Evolutionary conservation across 2,888 invertebrate genomes (phyloP), one percentile per base, ranked within the genome.

Genomic region (Disparrhopalites patrizii): DNA sequence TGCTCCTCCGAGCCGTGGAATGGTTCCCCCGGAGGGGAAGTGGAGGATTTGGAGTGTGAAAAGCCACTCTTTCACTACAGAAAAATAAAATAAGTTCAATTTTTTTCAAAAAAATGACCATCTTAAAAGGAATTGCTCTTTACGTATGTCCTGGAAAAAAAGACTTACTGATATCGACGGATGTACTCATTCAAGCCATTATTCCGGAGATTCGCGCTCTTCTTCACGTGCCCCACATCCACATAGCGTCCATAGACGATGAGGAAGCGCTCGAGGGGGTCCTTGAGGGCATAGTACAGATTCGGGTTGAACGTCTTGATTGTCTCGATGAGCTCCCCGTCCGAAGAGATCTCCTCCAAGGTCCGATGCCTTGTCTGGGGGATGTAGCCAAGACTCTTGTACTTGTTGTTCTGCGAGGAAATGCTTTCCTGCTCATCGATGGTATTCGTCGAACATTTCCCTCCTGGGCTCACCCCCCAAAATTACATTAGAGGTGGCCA

Each of bases 171-270:
- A 30, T 63, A 63, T 43, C 52, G 20, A 13, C 27, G 43, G 13
- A 63, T 63, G 30, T 63, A 30, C 3, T 36, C 52, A 28, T 67
- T 67, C 25, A 67, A 25, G 8, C 50, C 43, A 47, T 67, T 67
- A 10, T 57, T 43, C 13, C 25, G 31, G 7, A 67, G 51, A 18
- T 55, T 63, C 18, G 28, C 31, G 30, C 61, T 54, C 31, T 51
- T 57, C n/a, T 38, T 43, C 8, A 54, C 47, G 13, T 57, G 58
- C 4, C 67, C 67, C 23, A 63, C n/a, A 20, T 58, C 68, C 3
- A 69, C 62, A 54, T 62, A 71, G 8, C 69, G 55, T n/a, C 69
- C 67, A 25, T 67, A 71, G 3, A 69, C 68, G 0, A 71, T 50
- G 1, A 71, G 28, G 47, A 71, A 71, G 2, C 67, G 36, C 43